Conservation (phyloP, 2,888 invertebrate species). For the Heteromurus nitidus region DNA sequence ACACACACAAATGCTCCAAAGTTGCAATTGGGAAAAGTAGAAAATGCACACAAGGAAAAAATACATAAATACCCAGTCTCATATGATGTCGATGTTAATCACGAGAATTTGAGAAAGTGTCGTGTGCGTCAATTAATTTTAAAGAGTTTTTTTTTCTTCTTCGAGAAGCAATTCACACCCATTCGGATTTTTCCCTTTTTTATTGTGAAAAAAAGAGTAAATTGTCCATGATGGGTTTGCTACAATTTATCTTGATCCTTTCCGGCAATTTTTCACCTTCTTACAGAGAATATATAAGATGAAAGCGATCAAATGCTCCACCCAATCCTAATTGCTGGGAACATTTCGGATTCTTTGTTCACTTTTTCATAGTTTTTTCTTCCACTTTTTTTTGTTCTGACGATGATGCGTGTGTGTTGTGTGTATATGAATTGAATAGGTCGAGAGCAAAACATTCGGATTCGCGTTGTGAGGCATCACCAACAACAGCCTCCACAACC, state of each 20-base stretch:
- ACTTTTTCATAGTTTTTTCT: no score
- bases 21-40: no score
- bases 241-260: slow-evolving; percentile 25
- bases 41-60: no score
- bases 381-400: no score
- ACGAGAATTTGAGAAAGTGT: slow-evolving; percentile 27
- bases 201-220: slow-evolving; percentile 4
- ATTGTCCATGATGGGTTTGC: slow-evolving; percentile 21
- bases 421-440: slow-evolving; percentile 36
- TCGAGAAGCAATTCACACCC: slow-evolving; percentile 41
- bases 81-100: no score
- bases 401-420: slow-evolving; percentile 10
- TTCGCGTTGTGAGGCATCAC: slow-evolving; percentile 59
- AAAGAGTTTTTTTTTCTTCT: no score
- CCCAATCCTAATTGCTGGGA: slow-evolving; percentile 27
- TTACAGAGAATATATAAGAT: background rate
- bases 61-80: no score
- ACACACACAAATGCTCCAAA: no score
- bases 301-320: slow-evolving; percentile 15
- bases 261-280: background rate
- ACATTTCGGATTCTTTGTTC: no score
- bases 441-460: slow-evolving; percentile 70
- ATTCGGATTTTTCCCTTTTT: slow-evolving; percentile 16
- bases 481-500: slow-evolving; percentile 44
- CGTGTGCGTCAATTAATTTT: slow-evolving; percentile 45